phyloP scores from a whole-genome alignment of 2,797 vertebrate genomes.

The Danio kyathit region DNA sequence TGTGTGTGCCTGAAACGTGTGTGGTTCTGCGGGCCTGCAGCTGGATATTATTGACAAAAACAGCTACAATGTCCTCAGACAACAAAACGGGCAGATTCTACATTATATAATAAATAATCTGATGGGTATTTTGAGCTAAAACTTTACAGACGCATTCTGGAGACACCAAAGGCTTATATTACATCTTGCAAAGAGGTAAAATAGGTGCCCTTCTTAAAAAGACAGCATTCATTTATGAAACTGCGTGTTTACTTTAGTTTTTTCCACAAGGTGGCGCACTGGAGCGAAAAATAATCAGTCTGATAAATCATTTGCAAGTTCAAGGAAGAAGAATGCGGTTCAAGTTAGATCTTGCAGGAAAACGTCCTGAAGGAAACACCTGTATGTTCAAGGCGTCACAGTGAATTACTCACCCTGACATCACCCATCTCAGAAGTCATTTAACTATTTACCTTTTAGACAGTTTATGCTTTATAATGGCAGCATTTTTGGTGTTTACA shows the following conservation, averaged over 20 bases:
- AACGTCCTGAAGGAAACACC: slow-evolving; percentile 51
- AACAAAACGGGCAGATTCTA: too few relatives aligned
- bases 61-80: too few relatives aligned
- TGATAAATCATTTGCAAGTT: slow-evolving; percentile 15
- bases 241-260: not conserved
- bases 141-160: too few relatives aligned
- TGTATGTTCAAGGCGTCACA: slow-evolving; percentile 50
- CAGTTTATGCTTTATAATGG: not conserved
- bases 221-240: not conserved
- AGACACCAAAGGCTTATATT: too few relatives aligned
- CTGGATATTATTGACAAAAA: too few relatives aligned
- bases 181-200: too few relatives aligned
- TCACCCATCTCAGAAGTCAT: slow-evolving; percentile 27
- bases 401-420: slow-evolving; percentile 38
- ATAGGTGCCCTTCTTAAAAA: too few relatives aligned
- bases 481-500: not conserved
- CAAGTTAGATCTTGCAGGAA: slow-evolving; percentile 57
- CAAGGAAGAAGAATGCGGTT: slow-evolving; percentile 52
- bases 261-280: slow-evolving; percentile 50
- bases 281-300: not conserved
- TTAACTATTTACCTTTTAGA: not conserved
- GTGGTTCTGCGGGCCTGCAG: too few relatives aligned
- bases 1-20: too few relatives aligned
- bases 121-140: too few relatives aligned
- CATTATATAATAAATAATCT: too few relatives aligned